Conservation (phyloP, 2,888 invertebrate genomes). For the Chloromyia formosa region DNA sequence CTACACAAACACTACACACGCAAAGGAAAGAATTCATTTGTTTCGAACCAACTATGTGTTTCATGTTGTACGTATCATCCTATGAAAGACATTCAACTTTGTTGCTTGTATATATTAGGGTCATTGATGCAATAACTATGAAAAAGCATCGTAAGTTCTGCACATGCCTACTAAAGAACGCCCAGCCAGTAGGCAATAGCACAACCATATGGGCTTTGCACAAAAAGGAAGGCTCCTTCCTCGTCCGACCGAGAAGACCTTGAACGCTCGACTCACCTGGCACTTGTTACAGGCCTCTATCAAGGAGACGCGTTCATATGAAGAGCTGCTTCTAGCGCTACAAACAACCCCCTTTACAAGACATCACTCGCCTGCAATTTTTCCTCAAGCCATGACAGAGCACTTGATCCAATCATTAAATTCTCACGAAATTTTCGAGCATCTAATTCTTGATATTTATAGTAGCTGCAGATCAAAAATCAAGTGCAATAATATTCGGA, state of each 20-base stretch:
- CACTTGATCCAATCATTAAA: neutral
- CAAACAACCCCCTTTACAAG: too few species aligned
- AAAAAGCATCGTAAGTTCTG: neutral
- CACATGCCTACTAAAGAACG: slow-evolving; percentile 17
- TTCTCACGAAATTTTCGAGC: neutral
- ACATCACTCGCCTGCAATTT: too few species aligned
- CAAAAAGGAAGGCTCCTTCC: slow-evolving; percentile 10
- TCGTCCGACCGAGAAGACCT: slow-evolving; percentile 1
- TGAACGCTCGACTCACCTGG: slow-evolving; percentile 33
- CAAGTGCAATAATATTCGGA: neutral
- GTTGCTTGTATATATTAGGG: neutral
- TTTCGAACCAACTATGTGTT: neutral
- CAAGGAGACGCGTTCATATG: too few species aligned
- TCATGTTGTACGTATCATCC: too few species aligned
- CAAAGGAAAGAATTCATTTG: slow-evolving; percentile 6
- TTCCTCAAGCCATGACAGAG: neutral
- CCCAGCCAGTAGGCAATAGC: too few species aligned
- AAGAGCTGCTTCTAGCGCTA: neutral
- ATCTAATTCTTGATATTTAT: slow-evolving; percentile 3
- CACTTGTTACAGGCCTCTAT: slow-evolving; percentile 16
- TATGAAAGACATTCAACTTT: slow-evolving; percentile 10
- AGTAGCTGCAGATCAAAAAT: neutral
- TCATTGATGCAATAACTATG: neutral
- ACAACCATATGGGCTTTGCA: neutral
- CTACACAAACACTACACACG: slow-evolving; percentile 5